Evolutionary conservation across 2,888 invertebrate species (phyloP).

Genomic region (Agriotes lineatus): DNA sequence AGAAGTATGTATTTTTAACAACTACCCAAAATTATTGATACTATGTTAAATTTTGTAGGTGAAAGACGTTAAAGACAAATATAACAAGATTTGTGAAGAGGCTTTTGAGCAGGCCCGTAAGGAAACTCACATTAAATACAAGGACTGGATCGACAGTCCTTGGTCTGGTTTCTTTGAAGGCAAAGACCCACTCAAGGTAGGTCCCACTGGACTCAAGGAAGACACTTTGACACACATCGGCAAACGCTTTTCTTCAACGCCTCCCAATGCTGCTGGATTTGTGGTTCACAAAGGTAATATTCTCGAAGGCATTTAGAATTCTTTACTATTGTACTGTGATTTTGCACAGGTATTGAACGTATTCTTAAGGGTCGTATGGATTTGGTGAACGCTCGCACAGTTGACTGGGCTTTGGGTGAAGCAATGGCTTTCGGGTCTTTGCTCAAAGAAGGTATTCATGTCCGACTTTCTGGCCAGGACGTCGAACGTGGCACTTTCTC

Average conservation of each 20-base stretch:
- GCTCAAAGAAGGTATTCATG: constrained; percentile 96
- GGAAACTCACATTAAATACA: constrained; percentile 92
- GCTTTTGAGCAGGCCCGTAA: constrained; percentile 86
- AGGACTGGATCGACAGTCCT: constrained; percentile 97
- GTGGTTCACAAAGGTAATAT: constrained; percentile 84
- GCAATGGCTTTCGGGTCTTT: constrained; percentile 98
- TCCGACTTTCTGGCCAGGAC: constrained; percentile 95
- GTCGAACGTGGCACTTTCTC: constrained; percentile 97
- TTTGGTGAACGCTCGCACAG: constrained; percentile 89
- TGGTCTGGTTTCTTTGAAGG: constrained; percentile 94
- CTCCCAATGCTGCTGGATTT: constrained; percentile 90
- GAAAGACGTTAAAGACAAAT: constrained; percentile 89
- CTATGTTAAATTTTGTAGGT: constrained; percentile 66
- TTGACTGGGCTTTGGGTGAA: constrained; percentile 99
- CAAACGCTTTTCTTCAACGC: constrained; percentile 85
- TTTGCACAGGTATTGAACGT: constrained; percentile 76
- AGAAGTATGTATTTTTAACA: constrained; percentile 66
- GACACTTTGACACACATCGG: constrained; percentile 90
- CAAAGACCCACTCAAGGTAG: constrained; percentile 87
- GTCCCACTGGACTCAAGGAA: constrained; percentile 87
- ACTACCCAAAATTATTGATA: too few relatives aligned
- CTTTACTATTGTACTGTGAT: constrained; percentile 25
- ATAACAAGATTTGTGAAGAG: constrained; percentile 93
- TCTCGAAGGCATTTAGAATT: too few relatives aligned
- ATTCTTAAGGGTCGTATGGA: constrained; percentile 92